Percentiles rank a stretch among this genome's conserved stretches.
Evolutionary conservation across 2,113 vertebrate genomes (phyloP).

Genomic region (Todiramphus saurophagus): DNA sequence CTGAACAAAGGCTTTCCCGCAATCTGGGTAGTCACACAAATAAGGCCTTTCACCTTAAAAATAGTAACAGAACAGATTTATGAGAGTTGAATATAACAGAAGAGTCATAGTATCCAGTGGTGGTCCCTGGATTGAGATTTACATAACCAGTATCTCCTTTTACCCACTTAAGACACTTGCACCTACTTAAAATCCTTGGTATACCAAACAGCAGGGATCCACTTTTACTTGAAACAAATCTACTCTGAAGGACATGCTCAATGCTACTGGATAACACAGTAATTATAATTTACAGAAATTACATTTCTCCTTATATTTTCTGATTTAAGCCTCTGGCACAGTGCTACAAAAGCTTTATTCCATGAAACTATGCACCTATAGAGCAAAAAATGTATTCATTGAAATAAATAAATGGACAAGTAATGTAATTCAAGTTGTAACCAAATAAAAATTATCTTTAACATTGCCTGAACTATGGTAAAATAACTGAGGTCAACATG

Average conservation of each 20-base stretch:
- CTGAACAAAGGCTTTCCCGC: slow-evolving; percentile 97
- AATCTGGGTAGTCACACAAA: slow-evolving; percentile 95
- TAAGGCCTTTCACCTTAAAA: slow-evolving; percentile 93
- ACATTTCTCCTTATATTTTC: neutral
- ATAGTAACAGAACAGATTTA: neutral
- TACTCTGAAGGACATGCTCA: neutral
- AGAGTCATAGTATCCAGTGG: neutral
- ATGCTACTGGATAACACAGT: neutral
- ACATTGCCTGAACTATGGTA: neutral
- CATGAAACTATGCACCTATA: neutral
- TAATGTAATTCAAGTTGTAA: neutral
- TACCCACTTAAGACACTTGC: neutral
- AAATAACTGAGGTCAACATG: neutral
- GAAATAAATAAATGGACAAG: neutral
- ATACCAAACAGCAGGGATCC: neutral
- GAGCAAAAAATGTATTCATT: neutral
- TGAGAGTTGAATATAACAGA: neutral
- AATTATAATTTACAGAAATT: neutral
- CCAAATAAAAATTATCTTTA: neutral
- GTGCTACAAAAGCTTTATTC: neutral
- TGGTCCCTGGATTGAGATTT: neutral
- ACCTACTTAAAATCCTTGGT: neutral
- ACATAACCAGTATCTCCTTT: neutral
- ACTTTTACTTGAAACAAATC: neutral
- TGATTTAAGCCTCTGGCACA: neutral